Evolutionary conservation across 2,888 invertebrate species (phyloP), one percentile per base, ranked within the genome.

Genomic region (Sesia apiformis): DNA sequence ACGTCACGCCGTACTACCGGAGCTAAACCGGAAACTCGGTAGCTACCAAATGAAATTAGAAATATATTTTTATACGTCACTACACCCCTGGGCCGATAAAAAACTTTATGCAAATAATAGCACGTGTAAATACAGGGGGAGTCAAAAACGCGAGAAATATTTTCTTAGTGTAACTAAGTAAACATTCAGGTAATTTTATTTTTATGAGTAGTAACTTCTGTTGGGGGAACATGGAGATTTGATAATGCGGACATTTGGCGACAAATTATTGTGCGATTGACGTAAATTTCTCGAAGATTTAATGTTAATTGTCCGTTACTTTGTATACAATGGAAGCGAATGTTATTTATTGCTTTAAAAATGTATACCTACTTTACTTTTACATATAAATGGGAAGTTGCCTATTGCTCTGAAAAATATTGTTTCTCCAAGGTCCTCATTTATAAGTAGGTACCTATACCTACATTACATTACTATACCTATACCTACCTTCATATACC

Each of bases 101-200:
- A 84, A 83, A 78, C 77, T 82, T 84, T 85, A 88, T 87, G 88
- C 89, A 88, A 88, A 88, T 88, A 88, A 83, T 73, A 81, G 78
- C 84, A 85, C 84, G 80, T 87, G 87, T 87, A 84, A 82, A 85
- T 77, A 84, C 80, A 76, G 72, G 84, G 64, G 84, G 79, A 52
- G 40, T 8, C 38, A 50, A 50, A 78, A 73, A 70, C 72, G 53
- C 59, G 70, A 69, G 72, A 74, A 76, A 68, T 61, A 63, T 63
- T 60, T 57, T 63, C 56, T 55, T 50, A 55, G 49, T 56, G 39
- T 53, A 58, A 52, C 54, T 56, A 60, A 57, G 55, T 55, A 57
- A 60, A 57, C 57, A 46, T 52, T 58, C 38, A 59, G 61, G 57
- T 56, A 55, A 56, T 55, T 53, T 50, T 56, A 52, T 58, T 53